phyloP scores from a whole-genome alignment of 1,140 invertebrate species.

The Drosophila ficusphila region DNA sequence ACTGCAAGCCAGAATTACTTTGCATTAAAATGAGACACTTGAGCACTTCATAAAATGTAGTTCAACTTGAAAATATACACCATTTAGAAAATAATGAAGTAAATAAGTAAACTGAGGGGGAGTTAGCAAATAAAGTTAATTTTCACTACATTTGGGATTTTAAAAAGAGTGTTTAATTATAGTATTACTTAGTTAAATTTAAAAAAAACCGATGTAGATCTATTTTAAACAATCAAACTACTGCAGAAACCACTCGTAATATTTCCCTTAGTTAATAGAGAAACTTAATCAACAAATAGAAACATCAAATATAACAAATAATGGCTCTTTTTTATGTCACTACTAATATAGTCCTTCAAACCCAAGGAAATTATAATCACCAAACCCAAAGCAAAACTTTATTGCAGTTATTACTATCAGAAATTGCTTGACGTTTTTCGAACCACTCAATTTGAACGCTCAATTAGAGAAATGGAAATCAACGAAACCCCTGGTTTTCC shows the following conservation, averaged over 20 bases:
- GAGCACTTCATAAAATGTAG: neutral
- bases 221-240: too few relatives aligned
- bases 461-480: constrained; percentile 39
- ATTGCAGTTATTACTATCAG: constrained; percentile 4
- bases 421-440: neutral
- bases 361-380: neutral
- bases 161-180: too few relatives aligned
- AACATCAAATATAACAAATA: neutral
- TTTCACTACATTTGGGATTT: too few relatives aligned
- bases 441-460: constrained; percentile 34
- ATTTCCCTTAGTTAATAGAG: too few relatives aligned
- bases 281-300: neutral
- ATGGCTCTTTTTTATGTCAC: neutral
- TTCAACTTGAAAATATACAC: neutral
- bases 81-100: neutral
- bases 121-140: too few relatives aligned
- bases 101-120: too few relatives aligned
- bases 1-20: constrained; percentile 1
- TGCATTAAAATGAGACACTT: constrained; percentile 17
- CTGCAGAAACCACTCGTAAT: too few relatives aligned
- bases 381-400: neutral
- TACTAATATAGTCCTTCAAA: neutral
- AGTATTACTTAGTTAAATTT: too few relatives aligned
- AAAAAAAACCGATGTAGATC: too few relatives aligned
- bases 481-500: constrained; percentile 16